Conservation (phyloP, 1,140 invertebrate genomes). For the Lasaia peninsularis region DNA sequence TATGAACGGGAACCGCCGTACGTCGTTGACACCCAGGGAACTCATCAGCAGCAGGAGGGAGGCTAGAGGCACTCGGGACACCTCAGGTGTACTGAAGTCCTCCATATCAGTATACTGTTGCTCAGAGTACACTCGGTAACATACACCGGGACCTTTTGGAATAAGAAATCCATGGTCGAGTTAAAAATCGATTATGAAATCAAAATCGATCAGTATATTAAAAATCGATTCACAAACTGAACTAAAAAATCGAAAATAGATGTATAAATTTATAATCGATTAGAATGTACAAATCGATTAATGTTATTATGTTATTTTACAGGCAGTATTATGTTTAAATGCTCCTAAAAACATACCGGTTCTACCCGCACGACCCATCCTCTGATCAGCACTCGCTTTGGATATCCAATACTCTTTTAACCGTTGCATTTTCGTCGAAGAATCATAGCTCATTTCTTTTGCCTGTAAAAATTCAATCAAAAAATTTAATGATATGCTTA, state of each 20-base stretch:
- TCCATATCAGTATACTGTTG: slow-evolving; percentile 81
- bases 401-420: slow-evolving; percentile 98
- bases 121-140: slow-evolving; percentile 93
- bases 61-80: slow-evolving; percentile 94
- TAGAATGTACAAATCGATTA: too few species aligned
- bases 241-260: too few species aligned
- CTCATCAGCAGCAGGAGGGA: slow-evolving; percentile 96
- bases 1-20: slow-evolving; percentile 95
- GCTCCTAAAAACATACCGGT: slow-evolving; percentile 75
- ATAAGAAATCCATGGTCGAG: too few species aligned
- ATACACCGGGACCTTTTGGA: slow-evolving; percentile 83
- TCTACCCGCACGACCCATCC: slow-evolving; percentile 95
- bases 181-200: slow-evolving; percentile 19
- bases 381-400: slow-evolving; percentile 96
- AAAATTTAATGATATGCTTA: neutral
- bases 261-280: too few species aligned
- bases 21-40: slow-evolving; percentile 94
- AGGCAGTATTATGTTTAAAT: neutral
- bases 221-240: neutral
- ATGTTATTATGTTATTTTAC: too few species aligned
- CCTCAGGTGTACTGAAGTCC: slow-evolving; percentile 93
- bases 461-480: slow-evolving; percentile 57
- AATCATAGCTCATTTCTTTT: slow-evolving; percentile 98
- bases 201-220: neutral
- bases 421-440: slow-evolving; percentile 90